These are phyloP conservation scores for Pseudochirops corinnae DNA, from an alignment of 2,797 vertebrate species.

Conservation along the genomic window DNA sequence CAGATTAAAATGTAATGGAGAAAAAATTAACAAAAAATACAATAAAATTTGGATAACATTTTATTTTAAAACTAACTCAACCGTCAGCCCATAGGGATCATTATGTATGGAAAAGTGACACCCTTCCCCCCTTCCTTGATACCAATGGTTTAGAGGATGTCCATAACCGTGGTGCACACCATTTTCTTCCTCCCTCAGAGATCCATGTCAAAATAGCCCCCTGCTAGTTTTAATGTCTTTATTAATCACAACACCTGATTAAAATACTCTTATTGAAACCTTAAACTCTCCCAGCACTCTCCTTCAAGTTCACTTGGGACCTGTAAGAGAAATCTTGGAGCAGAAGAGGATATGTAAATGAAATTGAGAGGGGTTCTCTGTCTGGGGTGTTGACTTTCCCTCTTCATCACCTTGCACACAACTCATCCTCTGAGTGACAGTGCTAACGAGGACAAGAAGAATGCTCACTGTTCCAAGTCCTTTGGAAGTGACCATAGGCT, in stretches of 20 bases:
- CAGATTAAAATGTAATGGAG: neutral
- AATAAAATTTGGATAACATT: neutral
- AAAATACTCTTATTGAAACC: slow-evolving; percentile 23
- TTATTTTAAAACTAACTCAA: neutral
- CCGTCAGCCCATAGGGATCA: neutral
- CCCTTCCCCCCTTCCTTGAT: neutral
- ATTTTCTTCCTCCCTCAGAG: slow-evolving; percentile 34
- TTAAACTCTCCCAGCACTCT: slow-evolving; percentile 25
- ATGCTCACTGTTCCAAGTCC: neutral
- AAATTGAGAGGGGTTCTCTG: neutral
- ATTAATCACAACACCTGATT: slow-evolving; percentile 49
- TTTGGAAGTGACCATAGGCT: neutral
- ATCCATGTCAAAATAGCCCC: neutral
- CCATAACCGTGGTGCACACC: neutral
- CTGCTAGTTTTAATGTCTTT: slow-evolving; percentile 42
- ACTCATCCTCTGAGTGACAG: neutral
- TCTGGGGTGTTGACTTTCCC: neutral
- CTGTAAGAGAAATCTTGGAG: neutral
- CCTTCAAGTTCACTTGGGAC: neutral
- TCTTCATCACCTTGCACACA: neutral
- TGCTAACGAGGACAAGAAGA: neutral
- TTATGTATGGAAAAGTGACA: no score
- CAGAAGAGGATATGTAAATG: neutral
- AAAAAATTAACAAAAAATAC: neutral
- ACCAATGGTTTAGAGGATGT: neutral